These are phyloP conservation scores for Anoplius nigerrimus DNA, from an alignment of 2,888 invertebrate genomes.

Conservation along the genomic window DNA sequence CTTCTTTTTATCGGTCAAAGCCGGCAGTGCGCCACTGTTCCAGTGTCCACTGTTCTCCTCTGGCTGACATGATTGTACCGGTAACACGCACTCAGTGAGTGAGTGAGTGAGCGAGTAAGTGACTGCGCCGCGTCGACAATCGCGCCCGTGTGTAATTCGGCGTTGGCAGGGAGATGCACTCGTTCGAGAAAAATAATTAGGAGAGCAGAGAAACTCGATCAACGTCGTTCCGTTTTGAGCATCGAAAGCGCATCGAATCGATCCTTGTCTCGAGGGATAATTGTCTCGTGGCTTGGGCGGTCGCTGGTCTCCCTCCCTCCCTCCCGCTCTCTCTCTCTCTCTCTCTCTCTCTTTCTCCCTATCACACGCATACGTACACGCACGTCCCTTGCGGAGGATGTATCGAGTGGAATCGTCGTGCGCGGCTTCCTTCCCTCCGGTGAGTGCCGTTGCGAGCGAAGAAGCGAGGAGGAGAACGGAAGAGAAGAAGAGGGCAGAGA, in stretches of 20 bases:
- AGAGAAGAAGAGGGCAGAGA: not conserved
- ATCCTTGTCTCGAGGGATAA: conserved; percentile 1
- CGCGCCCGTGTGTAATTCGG: not conserved
- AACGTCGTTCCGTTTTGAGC: not conserved
- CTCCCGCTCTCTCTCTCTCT: too few relatives aligned
- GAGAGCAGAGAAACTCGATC: conserved; percentile 4
- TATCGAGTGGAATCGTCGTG: not conserved
- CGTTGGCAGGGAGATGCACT: not conserved
- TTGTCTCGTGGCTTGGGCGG: not conserved
- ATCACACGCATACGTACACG: too few relatives aligned
- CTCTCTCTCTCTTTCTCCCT: too few relatives aligned
- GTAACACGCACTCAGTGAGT: too few relatives aligned
- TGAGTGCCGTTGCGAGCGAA: not conserved
- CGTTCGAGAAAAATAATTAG: not conserved
- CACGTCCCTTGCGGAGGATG: not conserved
- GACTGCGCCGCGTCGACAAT: not conserved
- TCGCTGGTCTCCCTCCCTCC: too few relatives aligned
- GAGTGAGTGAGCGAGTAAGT: too few relatives aligned
- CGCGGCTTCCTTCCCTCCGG: not conserved
- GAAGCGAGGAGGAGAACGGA: not conserved
- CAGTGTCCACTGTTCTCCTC: too few relatives aligned
- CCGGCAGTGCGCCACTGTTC: too few relatives aligned
- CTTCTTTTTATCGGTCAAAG: too few relatives aligned
- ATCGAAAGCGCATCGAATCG: conserved; percentile 14
- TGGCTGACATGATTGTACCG: too few relatives aligned